Percentiles rank a stretch among this genome's conserved stretches.
phyloP scores from a whole-genome alignment of 2,113 vertebrate genomes.

The Tetrax tetrax region DNA sequence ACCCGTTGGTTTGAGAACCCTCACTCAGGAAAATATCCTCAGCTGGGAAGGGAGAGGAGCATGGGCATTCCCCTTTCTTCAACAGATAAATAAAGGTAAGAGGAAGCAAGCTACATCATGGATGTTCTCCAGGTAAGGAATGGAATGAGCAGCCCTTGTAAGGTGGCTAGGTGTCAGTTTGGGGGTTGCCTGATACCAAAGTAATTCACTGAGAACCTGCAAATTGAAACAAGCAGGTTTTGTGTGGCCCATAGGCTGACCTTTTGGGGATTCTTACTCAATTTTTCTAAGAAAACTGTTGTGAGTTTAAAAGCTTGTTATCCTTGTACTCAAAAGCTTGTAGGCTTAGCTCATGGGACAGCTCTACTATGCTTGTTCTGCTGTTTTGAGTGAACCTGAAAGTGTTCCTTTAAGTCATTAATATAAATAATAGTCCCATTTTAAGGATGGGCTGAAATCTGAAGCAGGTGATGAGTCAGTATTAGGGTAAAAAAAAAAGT shows the following conservation, averaged over 20 bases:
- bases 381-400: neutral
- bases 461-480: neutral
- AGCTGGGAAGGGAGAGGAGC: neutral
- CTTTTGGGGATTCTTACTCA: neutral
- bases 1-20: neutral
- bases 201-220: fast-evolving
- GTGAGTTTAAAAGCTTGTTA: neutral
- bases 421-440: neutral
- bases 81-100: neutral
- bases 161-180: fast-evolving
- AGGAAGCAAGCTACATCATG: fast-evolving
- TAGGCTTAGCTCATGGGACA: neutral
- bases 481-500: neutral
- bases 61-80: neutral
- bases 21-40: neutral
- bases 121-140: neutral
- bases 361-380: neutral
- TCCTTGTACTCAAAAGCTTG: neutral
- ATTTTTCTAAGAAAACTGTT: neutral
- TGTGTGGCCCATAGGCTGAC: fast-evolving
- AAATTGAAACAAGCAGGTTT: neutral
- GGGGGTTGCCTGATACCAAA: fast-evolving
- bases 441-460: neutral
- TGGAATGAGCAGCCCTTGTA: fast-evolving
- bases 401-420: neutral